A percentile compares a stretch with the other conserved stretches of the same genome.
phyloP scores from a whole-genome alignment of 2,888 invertebrate genomes.

The Platycnemis pennipes region DNA sequence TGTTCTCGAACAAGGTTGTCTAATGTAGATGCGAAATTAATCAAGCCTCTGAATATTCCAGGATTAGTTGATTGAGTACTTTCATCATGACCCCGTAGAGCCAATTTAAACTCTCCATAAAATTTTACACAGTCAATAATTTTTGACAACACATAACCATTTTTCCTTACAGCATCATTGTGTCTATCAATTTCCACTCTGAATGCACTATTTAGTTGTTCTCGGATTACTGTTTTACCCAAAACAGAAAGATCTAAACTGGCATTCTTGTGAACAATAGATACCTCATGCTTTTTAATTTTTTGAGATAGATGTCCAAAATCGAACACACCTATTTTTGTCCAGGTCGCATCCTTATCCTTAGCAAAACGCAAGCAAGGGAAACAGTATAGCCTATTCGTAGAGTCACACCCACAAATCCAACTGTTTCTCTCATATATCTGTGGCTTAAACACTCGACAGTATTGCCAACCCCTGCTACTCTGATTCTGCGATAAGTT shows the following conservation, averaged over 20 bases:
- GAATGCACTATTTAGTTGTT: not conserved
- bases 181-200: not conserved
- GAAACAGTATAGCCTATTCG: not conserved
- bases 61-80: constrained; percentile 73
- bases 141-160: not conserved
- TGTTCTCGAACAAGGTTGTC: constrained; percentile 68
- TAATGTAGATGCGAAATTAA: constrained; percentile 73
- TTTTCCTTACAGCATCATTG: not conserved
- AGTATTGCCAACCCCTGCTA: not conserved
- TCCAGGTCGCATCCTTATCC: not conserved
- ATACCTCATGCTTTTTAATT: too few relatives aligned
- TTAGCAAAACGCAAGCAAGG: too few relatives aligned
- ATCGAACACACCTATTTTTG: not conserved
- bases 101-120: constrained; percentile 75
- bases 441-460: not conserved
- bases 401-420: not conserved
- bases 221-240: not conserved
- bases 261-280: not conserved
- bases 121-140: not conserved
- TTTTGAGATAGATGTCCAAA: not conserved
- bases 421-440: not conserved
- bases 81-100: constrained; percentile 75
- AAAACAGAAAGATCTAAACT: not conserved
- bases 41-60: constrained; percentile 74
- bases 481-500: not conserved